Conservation (phyloP, 2,797 vertebrate species). For the Eupleurogrammus muticus region DNA sequence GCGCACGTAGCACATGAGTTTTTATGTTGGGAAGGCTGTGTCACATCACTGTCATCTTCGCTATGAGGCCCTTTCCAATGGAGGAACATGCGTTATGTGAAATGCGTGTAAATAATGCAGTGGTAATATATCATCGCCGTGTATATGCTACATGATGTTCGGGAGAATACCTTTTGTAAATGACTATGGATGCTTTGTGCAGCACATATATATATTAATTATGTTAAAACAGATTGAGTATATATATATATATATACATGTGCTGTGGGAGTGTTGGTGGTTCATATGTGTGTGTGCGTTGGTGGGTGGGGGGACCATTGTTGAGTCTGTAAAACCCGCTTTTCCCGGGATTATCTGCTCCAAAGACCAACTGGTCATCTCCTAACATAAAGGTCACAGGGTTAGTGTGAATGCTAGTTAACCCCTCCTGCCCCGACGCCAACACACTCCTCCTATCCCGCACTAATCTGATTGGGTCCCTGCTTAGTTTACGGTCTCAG, state of each 20-base stretch:
- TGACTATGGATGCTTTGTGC: conserved; percentile 31
- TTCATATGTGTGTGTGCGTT: conserved; percentile 20
- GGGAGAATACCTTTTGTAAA: conserved; percentile 17
- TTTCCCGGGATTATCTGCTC: conserved; percentile 70
- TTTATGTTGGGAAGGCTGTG: conserved; percentile 21
- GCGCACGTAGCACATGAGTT: conserved; percentile 22
- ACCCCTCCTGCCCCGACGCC: conserved; percentile 27
- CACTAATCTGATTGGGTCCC: conserved; percentile 53
- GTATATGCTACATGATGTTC: conserved; percentile 1
- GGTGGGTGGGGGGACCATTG: conserved; percentile 28
- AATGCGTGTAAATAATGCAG: conserved; percentile 33
- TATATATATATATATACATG: conserved; percentile 16
- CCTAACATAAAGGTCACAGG: conserved; percentile 55
- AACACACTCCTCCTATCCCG: conserved; percentile 19
- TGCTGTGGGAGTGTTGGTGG: conserved; percentile 21
- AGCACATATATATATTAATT: background rate
- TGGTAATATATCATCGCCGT: conserved; percentile 13
- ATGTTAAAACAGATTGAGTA: conserved; percentile 22
- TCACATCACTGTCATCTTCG: conserved; percentile 12
- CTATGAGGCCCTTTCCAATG: conserved; percentile 7
- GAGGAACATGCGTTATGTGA: conserved; percentile 13
- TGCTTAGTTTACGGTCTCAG: conserved; percentile 24
- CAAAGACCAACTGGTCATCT: conserved; percentile 65
- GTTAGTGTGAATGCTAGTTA: conserved; percentile 60
- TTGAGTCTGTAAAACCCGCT: conserved; percentile 63